Evolutionary conservation across 92 coral and sea anemone species (phyloP), one percentile per base, ranked within the genome.

Genomic region (Bergia sp.): DNA sequence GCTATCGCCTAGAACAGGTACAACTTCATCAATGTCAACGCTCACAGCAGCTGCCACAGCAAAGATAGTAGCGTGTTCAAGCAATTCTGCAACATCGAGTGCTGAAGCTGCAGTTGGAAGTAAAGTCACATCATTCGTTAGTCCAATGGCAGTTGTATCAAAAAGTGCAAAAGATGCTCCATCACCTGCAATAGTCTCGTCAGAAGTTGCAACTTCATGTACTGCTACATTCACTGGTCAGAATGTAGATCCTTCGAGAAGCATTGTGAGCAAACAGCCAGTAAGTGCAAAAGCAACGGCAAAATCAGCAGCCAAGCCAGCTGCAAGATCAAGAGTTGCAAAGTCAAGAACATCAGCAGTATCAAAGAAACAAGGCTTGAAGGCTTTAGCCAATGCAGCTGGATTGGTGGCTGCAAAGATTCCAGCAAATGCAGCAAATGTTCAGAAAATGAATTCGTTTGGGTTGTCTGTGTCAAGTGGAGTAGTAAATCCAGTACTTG

Each of bases 351-450:
- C 64, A 7, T 49, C 85, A n/a, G 80, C 89, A 38, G 66, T 91
- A 40, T 85, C 92, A 78, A 94, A 93, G 61, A 87, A 88, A 29
- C 98, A 92, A 81, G 96, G 96, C 20, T 18, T 43, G 21, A 84
- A 84, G 67, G 78, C 64, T 69, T 37, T 69, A 74, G 64, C 78
- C 8, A 45, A 50, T 71, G 78, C 79, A 10, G 79, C 37, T 5
- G 72, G 71, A 18, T 40, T 81, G 12, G 43, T 50, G 7, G 50
- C 87, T 38, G 71, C 73, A 7, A 38, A 8, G 1, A 39, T 49
- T 29, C 75, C 87, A 44, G 79, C 40, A 71, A 84, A 50, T 84
- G 40, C 76, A 66, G n/a, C 75, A 38, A 45, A 37, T 69, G 78
- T 16, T 6, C 38, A 74, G 39, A 45, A 74, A 39, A 74, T 37